These are phyloP conservation scores for Channa argus DNA, from an alignment of 2,113 vertebrate species.

Conservation along the genomic window DNA sequence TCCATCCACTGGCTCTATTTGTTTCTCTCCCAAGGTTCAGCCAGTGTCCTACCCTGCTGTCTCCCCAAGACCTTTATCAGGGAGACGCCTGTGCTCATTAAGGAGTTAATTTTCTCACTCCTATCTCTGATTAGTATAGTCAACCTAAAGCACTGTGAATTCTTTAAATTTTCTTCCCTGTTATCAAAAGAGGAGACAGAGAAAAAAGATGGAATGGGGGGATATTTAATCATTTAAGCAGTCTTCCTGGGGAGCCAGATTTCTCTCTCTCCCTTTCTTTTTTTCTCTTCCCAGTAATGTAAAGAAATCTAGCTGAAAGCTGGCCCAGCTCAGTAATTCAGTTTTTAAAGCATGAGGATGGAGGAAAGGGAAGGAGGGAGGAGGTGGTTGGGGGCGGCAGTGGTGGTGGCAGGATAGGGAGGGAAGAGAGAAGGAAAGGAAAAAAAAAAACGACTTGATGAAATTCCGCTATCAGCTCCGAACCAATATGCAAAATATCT, in stretches of 20 bases:
- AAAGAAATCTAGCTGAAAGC: conserved; percentile 87
- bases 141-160: conserved; percentile 87
- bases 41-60: conserved; percentile 55
- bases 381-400: neutral
- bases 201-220: conserved; percentile 75
- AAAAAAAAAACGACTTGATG: conserved; percentile 93
- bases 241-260: conserved; percentile 85
- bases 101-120: conserved; percentile 86
- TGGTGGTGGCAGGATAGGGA: conserved; percentile 35
- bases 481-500: conserved; percentile 99
- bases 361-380: conserved; percentile 52
- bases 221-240: conserved; percentile 88
- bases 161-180: conserved; percentile 83
- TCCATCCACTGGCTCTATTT: conserved; percentile 22
- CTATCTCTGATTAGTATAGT: conserved; percentile 86
- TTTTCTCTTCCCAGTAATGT: conserved; percentile 82
- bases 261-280: conserved; percentile 68
- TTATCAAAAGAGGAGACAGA: conserved; percentile 83
- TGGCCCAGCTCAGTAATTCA: conserved; percentile 91
- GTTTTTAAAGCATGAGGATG: conserved; percentile 94
- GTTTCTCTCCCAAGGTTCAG: conserved; percentile 44
- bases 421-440: conserved; percentile 44
- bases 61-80: conserved; percentile 80
- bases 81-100: conserved; percentile 84
- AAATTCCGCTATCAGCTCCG: conserved; percentile 99